These are phyloP conservation scores for Acipenser ruthenus DNA, from an alignment of 2,797 vertebrate genomes.

Conservation along the genomic window DNA sequence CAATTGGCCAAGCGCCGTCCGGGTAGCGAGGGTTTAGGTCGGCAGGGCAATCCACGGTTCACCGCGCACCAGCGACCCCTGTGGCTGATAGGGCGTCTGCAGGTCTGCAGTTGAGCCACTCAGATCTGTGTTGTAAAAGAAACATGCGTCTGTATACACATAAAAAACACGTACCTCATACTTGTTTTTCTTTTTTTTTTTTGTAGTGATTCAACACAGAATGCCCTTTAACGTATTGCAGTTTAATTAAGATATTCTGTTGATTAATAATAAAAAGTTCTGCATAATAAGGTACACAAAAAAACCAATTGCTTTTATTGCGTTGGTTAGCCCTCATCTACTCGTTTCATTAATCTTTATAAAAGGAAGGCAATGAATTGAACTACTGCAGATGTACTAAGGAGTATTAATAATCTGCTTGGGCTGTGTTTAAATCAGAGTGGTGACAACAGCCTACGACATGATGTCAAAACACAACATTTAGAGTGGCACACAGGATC, in stretches of 20 bases:
- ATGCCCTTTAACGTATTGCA: too few species aligned
- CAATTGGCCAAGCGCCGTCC: too few species aligned
- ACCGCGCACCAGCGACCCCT: too few species aligned
- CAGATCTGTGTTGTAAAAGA: neutral
- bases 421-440: conserved; percentile 5
- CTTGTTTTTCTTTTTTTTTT: too few species aligned
- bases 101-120: too few species aligned
- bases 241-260: too few species aligned
- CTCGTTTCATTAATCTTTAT: conserved; percentile 20
- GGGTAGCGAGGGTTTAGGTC: too few species aligned
- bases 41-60: too few species aligned
- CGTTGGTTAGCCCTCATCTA: conserved; percentile 14
- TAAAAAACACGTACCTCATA: too few species aligned
- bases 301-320: conserved; percentile 28
- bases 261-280: neutral
- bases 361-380: conserved; percentile 1
- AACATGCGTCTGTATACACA: conserved; percentile 34
- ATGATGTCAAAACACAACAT: conserved; percentile 8
- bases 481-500: conserved; percentile 15
- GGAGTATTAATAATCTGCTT: neutral
- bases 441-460: neutral
- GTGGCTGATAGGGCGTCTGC: too few species aligned
- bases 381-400: neutral
- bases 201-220: too few species aligned
- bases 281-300: conserved; percentile 9